Conservation (phyloP, 2,888 invertebrate species). For the Dorcus parallelipipedus region DNA sequence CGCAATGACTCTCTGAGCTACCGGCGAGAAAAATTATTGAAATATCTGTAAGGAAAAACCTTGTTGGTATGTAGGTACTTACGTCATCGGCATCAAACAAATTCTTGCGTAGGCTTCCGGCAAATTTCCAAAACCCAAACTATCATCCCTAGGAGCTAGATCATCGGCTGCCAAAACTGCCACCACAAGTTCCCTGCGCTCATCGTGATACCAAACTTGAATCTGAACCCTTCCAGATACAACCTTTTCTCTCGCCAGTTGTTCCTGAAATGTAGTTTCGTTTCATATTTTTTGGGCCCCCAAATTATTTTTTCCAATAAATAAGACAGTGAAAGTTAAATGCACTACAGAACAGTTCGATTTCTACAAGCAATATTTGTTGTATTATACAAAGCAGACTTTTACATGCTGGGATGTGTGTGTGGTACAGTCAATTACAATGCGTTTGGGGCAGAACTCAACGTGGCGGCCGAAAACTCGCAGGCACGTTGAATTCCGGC, state of each 20-base stretch:
- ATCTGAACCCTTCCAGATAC: conserved; percentile 80
- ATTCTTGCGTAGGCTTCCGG: conserved; percentile 86
- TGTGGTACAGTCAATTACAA: too few relatives aligned
- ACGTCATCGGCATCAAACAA: conserved; percentile 76
- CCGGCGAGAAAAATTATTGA: too few relatives aligned
- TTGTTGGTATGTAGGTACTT: conserved; percentile 40
- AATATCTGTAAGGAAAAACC: too few relatives aligned
- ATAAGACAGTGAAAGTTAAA: too few relatives aligned
- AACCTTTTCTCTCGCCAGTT: conserved; percentile 70
- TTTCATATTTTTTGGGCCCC: too few relatives aligned
- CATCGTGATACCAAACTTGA: conserved; percentile 86
- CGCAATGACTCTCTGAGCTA: conserved; percentile 71
- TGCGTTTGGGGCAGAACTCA: too few relatives aligned
- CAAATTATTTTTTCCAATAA: too few relatives aligned
- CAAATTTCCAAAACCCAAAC: conserved; percentile 69
- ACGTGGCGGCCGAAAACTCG: too few relatives aligned
- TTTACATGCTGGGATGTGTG: background rate
- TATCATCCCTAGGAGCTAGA: conserved; percentile 74
- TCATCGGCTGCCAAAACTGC: conserved; percentile 85
- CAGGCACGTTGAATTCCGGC: too few relatives aligned
- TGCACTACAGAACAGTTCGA: too few relatives aligned
- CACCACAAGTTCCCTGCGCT: conserved; percentile 77
- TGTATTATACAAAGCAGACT: background rate
- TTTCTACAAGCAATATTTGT: too few relatives aligned
- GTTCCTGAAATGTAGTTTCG: conserved; percentile 53